These are phyloP conservation scores for Poicephalus meyeri DNA, from an alignment of 2,113 vertebrate genomes.

Conservation along the genomic window DNA sequence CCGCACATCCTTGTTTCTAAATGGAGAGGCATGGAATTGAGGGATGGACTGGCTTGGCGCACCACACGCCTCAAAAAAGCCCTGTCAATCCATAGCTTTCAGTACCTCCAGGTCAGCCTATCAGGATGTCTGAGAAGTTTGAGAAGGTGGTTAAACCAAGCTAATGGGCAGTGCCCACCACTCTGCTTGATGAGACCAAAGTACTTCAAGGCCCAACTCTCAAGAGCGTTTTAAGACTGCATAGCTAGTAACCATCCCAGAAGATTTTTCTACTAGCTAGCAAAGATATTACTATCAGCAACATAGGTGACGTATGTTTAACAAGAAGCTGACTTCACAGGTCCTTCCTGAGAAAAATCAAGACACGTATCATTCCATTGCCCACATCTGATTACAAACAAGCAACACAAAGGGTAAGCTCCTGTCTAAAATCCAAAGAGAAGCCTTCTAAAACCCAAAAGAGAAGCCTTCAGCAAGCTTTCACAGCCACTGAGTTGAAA, in stretches of 20 bases:
- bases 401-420: neutral
- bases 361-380: fast-evolving
- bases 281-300: neutral
- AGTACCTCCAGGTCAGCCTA: neutral
- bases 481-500: neutral
- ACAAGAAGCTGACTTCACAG: neutral
- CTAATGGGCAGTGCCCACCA: neutral
- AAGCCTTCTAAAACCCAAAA: neutral
- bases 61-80: neutral
- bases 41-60: neutral
- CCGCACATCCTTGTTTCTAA: neutral
- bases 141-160: neutral
- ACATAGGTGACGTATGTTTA: neutral
- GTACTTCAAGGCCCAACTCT: neutral
- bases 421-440: neutral
- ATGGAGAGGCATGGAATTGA: neutral
- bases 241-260: neutral
- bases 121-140: neutral
- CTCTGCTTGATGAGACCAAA: neutral
- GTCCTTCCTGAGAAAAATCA: neutral
- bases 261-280: neutral
- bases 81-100: neutral
- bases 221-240: neutral
- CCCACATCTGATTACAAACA: neutral
- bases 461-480: neutral